These are phyloP conservation scores for Phainopepla nitens DNA, from an alignment of 2,113 vertebrate species.

Conservation along the genomic window DNA sequence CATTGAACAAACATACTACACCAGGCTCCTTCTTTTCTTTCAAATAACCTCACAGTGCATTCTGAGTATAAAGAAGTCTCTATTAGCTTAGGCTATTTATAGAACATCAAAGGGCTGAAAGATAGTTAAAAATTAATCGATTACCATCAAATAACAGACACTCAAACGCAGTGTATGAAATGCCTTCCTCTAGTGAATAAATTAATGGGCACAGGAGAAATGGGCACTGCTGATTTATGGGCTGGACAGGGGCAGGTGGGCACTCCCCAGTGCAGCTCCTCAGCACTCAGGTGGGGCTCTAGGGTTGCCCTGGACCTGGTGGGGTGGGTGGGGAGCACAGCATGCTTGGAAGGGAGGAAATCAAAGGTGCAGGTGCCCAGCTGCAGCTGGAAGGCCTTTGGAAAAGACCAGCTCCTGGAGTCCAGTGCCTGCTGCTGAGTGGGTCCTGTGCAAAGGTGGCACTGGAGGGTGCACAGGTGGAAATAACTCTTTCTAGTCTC, in stretches of 20 bases:
- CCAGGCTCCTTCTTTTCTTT: constrained; percentile 30
- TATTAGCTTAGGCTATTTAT: constrained; percentile 68
- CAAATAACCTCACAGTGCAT: constrained; percentile 50
- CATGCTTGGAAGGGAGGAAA: background rate
- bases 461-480: background rate
- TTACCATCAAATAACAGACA: constrained; percentile 58
- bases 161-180: constrained; percentile 30
- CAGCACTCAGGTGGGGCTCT: background rate
- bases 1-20: constrained; percentile 53
- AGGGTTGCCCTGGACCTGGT: background rate
- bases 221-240: background rate
- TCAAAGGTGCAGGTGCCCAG: background rate
- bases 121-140: constrained; percentile 65
- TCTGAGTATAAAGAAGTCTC: constrained; percentile 53
- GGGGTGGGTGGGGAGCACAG: background rate
- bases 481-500: background rate
- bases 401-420: background rate
- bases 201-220: background rate
- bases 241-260: background rate
- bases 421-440: background rate
- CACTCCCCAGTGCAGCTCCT: background rate
- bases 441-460: background rate
- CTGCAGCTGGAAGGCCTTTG: background rate
- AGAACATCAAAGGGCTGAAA: constrained; percentile 55
- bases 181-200: constrained; percentile 12